These are phyloP conservation scores for Tipula unca DNA, from an alignment of 2,888 invertebrate species.

Conservation along the genomic window DNA sequence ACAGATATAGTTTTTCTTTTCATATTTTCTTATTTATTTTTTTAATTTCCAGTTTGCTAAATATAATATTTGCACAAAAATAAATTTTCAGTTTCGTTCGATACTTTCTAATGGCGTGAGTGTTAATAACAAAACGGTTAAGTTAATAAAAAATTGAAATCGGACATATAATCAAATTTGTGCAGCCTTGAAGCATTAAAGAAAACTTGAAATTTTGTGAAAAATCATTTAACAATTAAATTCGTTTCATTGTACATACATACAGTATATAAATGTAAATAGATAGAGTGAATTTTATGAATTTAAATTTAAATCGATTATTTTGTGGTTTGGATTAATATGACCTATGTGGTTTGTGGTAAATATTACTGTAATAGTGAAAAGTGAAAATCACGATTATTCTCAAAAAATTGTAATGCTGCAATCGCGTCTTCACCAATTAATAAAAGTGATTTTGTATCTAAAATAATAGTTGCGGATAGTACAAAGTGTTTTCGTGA, in stretches of 20 bases:
- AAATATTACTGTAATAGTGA: background rate
- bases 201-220: background rate
- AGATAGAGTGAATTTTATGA: background rate
- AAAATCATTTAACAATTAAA: background rate
- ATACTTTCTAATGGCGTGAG: background rate
- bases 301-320: background rate
- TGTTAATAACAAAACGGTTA: background rate
- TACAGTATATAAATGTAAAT: too few relatives aligned
- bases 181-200: background rate
- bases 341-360: background rate
- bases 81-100: background rate
- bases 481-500: background rate
- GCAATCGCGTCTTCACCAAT: background rate
- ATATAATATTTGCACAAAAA: background rate
- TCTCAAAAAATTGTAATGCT: background rate
- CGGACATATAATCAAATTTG: background rate
- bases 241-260: background rate
- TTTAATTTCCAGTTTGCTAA: background rate
- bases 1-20: background rate
- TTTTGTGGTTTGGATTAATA: background rate
- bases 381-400: background rate
- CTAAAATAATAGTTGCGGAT: background rate
- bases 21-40: background rate
- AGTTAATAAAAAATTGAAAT: background rate
- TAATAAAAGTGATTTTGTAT: background rate